Conservation (phyloP, 2,888 invertebrate genomes). For the Noctua pronuba region DNA sequence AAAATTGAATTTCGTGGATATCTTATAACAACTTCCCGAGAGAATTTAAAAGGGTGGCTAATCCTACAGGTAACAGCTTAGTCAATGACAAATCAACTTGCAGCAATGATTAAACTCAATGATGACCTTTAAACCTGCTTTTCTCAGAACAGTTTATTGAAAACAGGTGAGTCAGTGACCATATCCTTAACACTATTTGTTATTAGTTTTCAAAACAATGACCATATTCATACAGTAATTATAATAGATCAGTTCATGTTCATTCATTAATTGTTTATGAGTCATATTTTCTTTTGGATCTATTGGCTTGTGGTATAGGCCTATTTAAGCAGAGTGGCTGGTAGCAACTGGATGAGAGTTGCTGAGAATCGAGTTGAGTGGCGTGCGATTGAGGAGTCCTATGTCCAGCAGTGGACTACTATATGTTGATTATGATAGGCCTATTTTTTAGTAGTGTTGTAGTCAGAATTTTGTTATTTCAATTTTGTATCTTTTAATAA, state of each 20-base stretch:
- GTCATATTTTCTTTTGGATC: background rate
- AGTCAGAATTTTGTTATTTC: background rate
- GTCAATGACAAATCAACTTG: background rate
- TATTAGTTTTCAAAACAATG: conserved; percentile 31
- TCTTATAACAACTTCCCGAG: background rate
- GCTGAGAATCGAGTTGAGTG: too few relatives aligned
- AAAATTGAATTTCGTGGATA: background rate
- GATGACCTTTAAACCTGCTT: conserved; percentile 28
- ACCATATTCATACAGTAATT: background rate
- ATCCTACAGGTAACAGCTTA: background rate
- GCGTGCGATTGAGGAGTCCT: too few relatives aligned
- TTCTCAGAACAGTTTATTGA: conserved; percentile 38
- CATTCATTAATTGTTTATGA: background rate
- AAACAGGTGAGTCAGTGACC: conserved; percentile 57
- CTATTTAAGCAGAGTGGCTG: too few relatives aligned
- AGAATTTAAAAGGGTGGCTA: background rate
- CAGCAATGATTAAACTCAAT: background rate
- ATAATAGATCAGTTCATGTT: background rate
- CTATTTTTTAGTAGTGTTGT: background rate
- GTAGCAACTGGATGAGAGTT: too few relatives aligned
- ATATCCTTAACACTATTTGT: background rate
- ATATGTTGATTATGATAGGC: too few relatives aligned
- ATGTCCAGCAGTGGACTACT: too few relatives aligned
- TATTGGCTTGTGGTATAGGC: background rate
- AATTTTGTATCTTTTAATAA: background rate